Base-by-base conservation (phyloP, 2,113 vertebrate genomes). In the Pseudopodoces humilis region DNA sequence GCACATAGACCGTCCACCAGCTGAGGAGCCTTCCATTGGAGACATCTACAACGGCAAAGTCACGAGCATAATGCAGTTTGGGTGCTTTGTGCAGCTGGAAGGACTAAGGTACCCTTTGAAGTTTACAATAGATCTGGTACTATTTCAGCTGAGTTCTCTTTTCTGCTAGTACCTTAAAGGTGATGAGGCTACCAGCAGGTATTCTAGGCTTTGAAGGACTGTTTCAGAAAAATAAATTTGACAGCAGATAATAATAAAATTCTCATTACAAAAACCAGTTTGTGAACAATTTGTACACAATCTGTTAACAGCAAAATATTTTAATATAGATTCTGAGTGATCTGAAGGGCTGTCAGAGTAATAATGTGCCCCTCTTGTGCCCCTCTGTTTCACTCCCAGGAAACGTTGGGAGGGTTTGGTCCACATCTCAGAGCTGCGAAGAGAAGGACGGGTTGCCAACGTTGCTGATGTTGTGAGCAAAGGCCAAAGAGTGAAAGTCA, bases 61-160 rank as follows among this genome's bases (percentile, higher is more conserved):
- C 85, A 99, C 99, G 27, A 99, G 99, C 81, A 99, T 99, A 83
- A 99, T 99, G 99, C 99, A 99, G 92, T 99, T 99, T 79, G 99
- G 99, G 4, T 99, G 99, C 96, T 99, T 99, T 69, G 99, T 99
- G 81, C 99, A 99, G 95, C 98, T 99, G 79, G 99, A 99, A 92
- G 99, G 99, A 18, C 95, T 99, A 2, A 98, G 99, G 99, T 99
- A 97, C 79, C 7, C 30, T 44, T 18, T 53, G 41, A 78, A 77
- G 4, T 62, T 83, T 23, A 4, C 35, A 28, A 0, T 3, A 18
- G 33, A n/a, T 46, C 28, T 50, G 46, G 1, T 67, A 4, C 7
- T 56, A 1, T 43, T 64, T n/a, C n/a, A 24, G 46, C 44, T 5
- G 15, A n/a, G 7, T 56, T 79, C 49, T 64, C 7, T 84, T 62